Percentiles rank a stretch among this genome's conserved stretches.
phyloP scores from a whole-genome alignment of 1,140 invertebrate species.

The Drosophila melanica region DNA sequence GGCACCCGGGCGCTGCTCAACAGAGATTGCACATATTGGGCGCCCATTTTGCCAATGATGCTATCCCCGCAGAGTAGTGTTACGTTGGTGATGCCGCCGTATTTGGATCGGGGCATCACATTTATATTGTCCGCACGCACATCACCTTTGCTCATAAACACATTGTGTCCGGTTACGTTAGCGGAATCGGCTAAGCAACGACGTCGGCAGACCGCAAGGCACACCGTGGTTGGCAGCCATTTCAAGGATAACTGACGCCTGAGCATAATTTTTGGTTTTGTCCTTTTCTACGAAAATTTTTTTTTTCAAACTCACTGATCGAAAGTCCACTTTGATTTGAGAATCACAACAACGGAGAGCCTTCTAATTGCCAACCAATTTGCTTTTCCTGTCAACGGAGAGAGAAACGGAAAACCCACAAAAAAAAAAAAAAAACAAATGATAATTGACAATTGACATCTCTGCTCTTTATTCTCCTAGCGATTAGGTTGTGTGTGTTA shows the following conservation, averaged over 20 bases:
- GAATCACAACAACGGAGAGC: neutral
- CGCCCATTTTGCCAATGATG: conserved; percentile 63
- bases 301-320: neutral
- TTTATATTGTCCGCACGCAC: conserved; percentile 6
- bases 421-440: neutral
- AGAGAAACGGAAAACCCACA: too few relatives aligned
- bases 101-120: conserved; percentile 53
- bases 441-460: neutral
- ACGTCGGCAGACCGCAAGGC: too few relatives aligned
- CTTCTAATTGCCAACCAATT: neutral
- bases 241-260: neutral
- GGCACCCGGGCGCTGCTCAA: conserved; percentile 60
- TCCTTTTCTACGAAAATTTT: neutral
- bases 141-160: conserved; percentile 41
- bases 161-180: conserved; percentile 11
- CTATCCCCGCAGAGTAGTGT: conserved; percentile 59
- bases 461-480: conserved; percentile 34
- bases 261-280: neutral
- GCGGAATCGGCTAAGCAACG: too few relatives aligned
- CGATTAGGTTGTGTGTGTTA: neutral
- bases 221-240: too few relatives aligned
- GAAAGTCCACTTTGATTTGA: conserved; percentile 1
- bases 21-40: conserved; percentile 56
- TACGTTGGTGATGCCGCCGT: conserved; percentile 62
- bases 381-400: neutral